Percentiles rank a stretch among this genome's conserved stretches.
These are phyloP conservation scores for Noctua comes DNA, from an alignment of 2,888 invertebrate species.

Conservation along the genomic window DNA sequence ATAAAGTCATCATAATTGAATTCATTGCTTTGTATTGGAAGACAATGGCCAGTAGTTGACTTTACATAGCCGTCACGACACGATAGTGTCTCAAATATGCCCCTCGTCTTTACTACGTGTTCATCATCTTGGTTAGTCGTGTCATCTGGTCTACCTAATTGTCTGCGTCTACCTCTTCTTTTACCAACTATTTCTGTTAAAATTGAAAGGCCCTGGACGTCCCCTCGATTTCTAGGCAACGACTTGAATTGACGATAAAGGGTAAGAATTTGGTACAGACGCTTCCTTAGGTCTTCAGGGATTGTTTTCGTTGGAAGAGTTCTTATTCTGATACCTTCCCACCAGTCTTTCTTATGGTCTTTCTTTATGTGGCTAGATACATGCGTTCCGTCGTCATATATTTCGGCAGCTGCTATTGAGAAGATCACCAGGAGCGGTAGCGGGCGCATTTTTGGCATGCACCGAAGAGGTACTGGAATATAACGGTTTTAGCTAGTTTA, in stretches of 20 bases:
- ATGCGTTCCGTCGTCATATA: neutral
- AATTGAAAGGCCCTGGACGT: neutral
- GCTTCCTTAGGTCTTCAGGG: neutral
- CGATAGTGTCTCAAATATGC: neutral
- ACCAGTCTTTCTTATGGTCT: constrained; percentile 9
- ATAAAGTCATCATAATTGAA: constrained; percentile 1
- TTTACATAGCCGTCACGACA: neutral
- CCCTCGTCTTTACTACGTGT: constrained; percentile 16
- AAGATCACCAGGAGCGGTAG: constrained; percentile 16
- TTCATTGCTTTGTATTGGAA: neutral
- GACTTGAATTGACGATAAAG: neutral
- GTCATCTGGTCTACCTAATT: neutral
- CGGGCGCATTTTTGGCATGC: constrained; percentile 12
- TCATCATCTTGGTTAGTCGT: neutral
- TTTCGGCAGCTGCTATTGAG: constrained; percentile 14
- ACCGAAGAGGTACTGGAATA: constrained; percentile 8
- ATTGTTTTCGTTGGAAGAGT: constrained; percentile 1
- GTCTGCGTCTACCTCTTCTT: neutral
- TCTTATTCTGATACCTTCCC: neutral
- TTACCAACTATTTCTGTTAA: neutral
- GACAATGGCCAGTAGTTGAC: neutral
- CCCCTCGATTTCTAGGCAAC: neutral
- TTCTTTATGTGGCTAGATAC: constrained; percentile 6
- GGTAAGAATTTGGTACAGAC: neutral
- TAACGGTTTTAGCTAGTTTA: neutral